These are phyloP conservation scores for Rissa tridactyla DNA, from an alignment of 2,113 vertebrate species.

Conservation along the genomic window DNA sequence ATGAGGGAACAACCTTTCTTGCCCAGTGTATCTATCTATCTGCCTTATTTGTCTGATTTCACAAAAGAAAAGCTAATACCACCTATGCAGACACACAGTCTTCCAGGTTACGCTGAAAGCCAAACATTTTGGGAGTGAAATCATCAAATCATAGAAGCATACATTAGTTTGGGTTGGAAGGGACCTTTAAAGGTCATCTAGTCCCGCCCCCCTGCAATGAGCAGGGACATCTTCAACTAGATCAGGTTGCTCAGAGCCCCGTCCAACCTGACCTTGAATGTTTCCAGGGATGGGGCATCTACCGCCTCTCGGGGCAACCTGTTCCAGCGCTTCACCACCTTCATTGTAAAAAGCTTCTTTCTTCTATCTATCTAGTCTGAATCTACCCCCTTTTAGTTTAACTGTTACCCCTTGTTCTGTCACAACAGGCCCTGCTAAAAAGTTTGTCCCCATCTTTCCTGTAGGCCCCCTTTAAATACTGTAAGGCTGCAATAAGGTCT, in stretches of 20 bases:
- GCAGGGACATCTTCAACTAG: background rate
- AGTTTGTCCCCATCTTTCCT: background rate
- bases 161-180: background rate
- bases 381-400: background rate
- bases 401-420: background rate
- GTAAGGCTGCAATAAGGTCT: background rate
- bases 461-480: background rate
- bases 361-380: background rate
- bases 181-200: background rate
- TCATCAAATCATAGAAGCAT: background rate
- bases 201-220: background rate
- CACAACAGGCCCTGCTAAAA: background rate
- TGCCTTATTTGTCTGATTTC: background rate
- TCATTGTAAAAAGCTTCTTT: background rate
- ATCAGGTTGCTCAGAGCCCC: background rate
- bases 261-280: background rate
- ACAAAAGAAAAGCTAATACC: background rate
- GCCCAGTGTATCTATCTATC: fast-evolving
- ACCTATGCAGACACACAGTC: fast-evolving
- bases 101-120: background rate
- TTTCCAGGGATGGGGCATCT: background rate
- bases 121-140: background rate
- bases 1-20: fast-evolving
- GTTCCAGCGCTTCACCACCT: background rate
- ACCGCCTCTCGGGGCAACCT: background rate